Percentiles rank a stretch among this genome's conserved stretches.
phyloP scores from a whole-genome alignment of 2,888 invertebrate genomes.

The Holacanthella duospinosa region DNA sequence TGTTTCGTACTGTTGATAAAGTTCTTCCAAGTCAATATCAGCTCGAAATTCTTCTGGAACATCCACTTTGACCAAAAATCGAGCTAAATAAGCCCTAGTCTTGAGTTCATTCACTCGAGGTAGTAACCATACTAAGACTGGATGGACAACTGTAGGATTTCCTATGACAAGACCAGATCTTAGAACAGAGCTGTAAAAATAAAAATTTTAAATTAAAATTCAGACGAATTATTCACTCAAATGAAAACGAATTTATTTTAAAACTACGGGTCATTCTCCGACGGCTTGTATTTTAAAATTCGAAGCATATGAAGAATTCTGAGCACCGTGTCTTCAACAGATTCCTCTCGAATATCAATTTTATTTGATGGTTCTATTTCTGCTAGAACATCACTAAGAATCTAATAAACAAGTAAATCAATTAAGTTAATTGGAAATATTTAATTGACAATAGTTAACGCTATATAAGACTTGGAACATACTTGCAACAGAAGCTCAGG shows the following conservation, averaged over 20 bases:
- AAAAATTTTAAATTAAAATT: background rate
- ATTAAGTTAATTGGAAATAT: no score
- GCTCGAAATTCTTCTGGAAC: slow-evolving; percentile 62
- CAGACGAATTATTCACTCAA: background rate
- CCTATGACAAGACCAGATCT: slow-evolving; percentile 59
- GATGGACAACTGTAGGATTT: slow-evolving; percentile 48
- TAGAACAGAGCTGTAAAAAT: slow-evolving; percentile 47
- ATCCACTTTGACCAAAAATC: slow-evolving; percentile 54
- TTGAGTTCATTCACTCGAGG: slow-evolving; percentile 60
- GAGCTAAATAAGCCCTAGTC: slow-evolving; percentile 75
- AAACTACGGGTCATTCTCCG: slow-evolving; percentile 45
- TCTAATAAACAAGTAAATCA: slow-evolving; percentile 38
- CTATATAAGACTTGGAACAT: slow-evolving; percentile 15
- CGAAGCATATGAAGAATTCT: slow-evolving; percentile 59
- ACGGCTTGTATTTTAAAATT: slow-evolving; percentile 68
- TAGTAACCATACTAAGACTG: slow-evolving; percentile 54
- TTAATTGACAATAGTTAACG: background rate
- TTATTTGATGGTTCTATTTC: slow-evolving; percentile 58
- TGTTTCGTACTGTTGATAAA: slow-evolving; percentile 60
- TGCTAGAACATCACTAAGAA: slow-evolving; percentile 65
- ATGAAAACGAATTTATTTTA: background rate
- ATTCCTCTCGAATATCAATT: slow-evolving; percentile 61
- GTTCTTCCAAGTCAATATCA: slow-evolving; percentile 60
- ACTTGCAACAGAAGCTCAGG: slow-evolving; percentile 63
- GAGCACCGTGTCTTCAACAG: slow-evolving; percentile 51